These are phyloP conservation scores for Burhinus bistriatus DNA, from an alignment of 2,113 vertebrate genomes.

Conservation along the genomic window DNA sequence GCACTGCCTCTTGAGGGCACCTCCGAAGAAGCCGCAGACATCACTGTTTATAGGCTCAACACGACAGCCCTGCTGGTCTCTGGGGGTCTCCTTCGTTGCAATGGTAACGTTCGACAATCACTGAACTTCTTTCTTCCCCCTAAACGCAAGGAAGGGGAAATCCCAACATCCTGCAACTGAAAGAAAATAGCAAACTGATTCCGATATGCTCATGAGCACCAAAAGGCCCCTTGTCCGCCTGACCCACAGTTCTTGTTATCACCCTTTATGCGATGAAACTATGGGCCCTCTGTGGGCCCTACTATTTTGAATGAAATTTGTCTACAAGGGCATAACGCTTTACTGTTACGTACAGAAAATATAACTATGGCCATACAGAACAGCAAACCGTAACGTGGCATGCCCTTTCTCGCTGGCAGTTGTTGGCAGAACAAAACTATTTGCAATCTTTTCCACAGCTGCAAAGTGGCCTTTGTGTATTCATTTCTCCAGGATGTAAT, in stretches of 20 bases:
- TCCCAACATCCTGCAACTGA: constrained; percentile 18
- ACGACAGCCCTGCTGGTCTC: neutral
- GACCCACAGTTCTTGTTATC: neutral
- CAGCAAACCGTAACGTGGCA: constrained; percentile 33
- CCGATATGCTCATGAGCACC: neutral
- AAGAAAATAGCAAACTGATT: constrained; percentile 27
- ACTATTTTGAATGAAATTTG: constrained; percentile 56
- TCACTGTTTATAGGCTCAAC: neutral
- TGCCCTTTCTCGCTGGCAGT: constrained; percentile 62
- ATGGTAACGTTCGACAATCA: neutral
- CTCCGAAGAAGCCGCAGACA: neutral
- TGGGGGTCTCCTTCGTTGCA: neutral
- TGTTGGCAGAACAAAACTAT: constrained; percentile 66
- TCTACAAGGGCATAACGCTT: constrained; percentile 53
- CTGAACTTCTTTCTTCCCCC: neutral
- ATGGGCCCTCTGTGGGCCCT: constrained; percentile 3
- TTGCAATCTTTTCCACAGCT: constrained; percentile 74
- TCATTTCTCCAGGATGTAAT: constrained; percentile 41
- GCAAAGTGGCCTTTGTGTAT: constrained; percentile 69
- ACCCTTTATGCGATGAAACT: neutral
- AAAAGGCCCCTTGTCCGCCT: constrained; percentile 14
- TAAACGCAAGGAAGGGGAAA: neutral
- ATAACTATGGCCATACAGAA: constrained; percentile 15
- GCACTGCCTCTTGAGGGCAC: neutral
- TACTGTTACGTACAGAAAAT: constrained; percentile 55